Evolutionary conservation across 2,888 invertebrate genomes (phyloP).

Genomic region (Synanthedon vespiformis): DNA sequence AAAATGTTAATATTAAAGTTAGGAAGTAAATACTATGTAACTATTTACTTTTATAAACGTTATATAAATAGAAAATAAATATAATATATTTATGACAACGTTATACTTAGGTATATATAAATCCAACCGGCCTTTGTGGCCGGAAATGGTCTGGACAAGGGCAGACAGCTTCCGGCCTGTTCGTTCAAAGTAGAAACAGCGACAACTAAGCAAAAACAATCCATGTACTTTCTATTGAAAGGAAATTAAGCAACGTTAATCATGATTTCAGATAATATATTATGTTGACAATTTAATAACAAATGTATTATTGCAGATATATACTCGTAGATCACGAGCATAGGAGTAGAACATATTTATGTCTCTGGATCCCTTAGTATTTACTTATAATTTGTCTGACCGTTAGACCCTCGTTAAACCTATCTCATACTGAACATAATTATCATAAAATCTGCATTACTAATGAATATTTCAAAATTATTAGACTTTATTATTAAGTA

Average conservation of each 20-base stretch:
- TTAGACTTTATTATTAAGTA: no score
- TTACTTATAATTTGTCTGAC: no score
- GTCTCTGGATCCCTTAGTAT: no score
- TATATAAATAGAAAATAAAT: not conserved
- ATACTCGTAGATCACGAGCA: no score
- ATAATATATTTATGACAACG: slow-evolving; percentile 16
- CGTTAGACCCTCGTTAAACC: no score
- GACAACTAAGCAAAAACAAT: slow-evolving; percentile 29
- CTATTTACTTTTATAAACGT: no score
- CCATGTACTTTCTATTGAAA: slow-evolving; percentile 13
- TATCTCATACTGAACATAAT: no score
- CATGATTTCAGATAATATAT: slow-evolving; percentile 17
- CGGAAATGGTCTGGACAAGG: slow-evolving; percentile 60
- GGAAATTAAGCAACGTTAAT: slow-evolving; percentile 49
- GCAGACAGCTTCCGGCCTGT: slow-evolving; percentile 48
- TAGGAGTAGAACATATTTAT: no score
- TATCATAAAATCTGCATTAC: no score
- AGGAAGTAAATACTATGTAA: no score
- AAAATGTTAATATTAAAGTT: no score
- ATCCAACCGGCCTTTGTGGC: slow-evolving; percentile 30
- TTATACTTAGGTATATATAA: slow-evolving; percentile 31
- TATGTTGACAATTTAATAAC: not conserved
- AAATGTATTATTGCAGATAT: not conserved
- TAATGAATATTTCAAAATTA: no score
- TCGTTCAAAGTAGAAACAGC: slow-evolving; percentile 23